These are phyloP conservation scores for Ellobium chinense DNA, from an alignment of 2,888 invertebrate species.

Conservation along the genomic window DNA sequence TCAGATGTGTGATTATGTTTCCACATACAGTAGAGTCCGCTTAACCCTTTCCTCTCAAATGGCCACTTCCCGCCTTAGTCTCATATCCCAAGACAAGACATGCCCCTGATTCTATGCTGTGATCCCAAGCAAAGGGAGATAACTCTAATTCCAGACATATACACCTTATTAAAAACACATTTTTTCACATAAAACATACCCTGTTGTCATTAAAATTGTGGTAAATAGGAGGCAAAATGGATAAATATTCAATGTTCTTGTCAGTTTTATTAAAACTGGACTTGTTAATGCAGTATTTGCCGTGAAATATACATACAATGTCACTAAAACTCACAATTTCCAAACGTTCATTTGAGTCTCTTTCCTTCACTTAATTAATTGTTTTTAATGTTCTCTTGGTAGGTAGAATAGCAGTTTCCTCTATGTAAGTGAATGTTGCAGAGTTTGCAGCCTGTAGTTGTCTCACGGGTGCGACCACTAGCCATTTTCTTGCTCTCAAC, in stretches of 20 bases:
- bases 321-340: neutral
- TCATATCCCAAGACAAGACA: too few species aligned
- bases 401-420: neutral
- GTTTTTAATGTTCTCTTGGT: neutral
- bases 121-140: neutral
- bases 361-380: too few species aligned
- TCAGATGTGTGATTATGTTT: too few species aligned
- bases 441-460: neutral
- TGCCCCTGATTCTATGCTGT: neutral
- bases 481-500: neutral
- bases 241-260: too few species aligned
- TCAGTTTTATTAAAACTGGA: too few species aligned
- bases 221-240: too few species aligned
- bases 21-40: too few species aligned
- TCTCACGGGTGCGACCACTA: slow-evolving; percentile 7
- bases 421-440: neutral
- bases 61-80: too few species aligned
- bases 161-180: too few species aligned
- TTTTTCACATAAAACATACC: too few species aligned
- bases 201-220: neutral
- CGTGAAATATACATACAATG: neutral
- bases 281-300: neutral
- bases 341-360: neutral
- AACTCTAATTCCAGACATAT: neutral
- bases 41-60: neutral